Evolutionary conservation across 2,888 invertebrate genomes (phyloP).

Genomic region (Melipona beecheii): DNA sequence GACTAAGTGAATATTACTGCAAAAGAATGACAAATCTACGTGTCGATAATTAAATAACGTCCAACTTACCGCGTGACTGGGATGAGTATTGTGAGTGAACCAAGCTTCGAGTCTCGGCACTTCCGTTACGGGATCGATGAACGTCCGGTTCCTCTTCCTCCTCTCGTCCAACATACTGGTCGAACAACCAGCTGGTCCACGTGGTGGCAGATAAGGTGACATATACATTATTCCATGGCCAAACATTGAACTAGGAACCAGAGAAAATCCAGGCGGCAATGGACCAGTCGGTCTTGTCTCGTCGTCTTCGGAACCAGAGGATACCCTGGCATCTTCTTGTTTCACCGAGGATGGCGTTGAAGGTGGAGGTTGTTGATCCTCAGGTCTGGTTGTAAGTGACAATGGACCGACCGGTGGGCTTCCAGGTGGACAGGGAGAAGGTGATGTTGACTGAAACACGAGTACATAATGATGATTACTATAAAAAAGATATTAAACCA

Average conservation of each 20-base stretch:
- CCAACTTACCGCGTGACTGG: conserved; percentile 90
- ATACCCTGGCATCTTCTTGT: conserved; percentile 80
- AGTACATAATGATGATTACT: background rate
- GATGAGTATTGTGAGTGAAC: conserved; percentile 99
- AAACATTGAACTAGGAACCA: conserved; percentile 95
- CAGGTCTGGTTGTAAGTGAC: conserved; percentile 81
- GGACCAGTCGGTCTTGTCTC: conserved; percentile 85
- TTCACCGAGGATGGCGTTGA: conserved; percentile 79
- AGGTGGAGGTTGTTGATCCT: conserved; percentile 80
- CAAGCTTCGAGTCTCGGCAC: conserved; percentile 97
- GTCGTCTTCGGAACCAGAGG: conserved; percentile 86
- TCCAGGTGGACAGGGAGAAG: conserved; percentile 81
- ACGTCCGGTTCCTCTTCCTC: conserved; percentile 97
- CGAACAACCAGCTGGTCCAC: conserved; percentile 81
- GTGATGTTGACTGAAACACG: conserved; percentile 78
- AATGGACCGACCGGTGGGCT: conserved; percentile 81
- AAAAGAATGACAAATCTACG: conserved; percentile 57
- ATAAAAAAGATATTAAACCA: background rate
- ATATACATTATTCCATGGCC: conserved; percentile 96
- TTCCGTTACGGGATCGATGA: conserved; percentile 99
- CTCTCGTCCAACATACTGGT: conserved; percentile 91
- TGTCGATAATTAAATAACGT: conserved; percentile 32
- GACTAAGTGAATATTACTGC: conserved; percentile 6
- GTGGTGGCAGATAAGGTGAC: conserved; percentile 92
- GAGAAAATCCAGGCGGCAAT: conserved; percentile 89